A percentile compares a stretch with the other conserved stretches of the same genome.
These are phyloP conservation scores for Tribolium madens DNA, from an alignment of 1,140 invertebrate genomes.

Conservation along the genomic window DNA sequence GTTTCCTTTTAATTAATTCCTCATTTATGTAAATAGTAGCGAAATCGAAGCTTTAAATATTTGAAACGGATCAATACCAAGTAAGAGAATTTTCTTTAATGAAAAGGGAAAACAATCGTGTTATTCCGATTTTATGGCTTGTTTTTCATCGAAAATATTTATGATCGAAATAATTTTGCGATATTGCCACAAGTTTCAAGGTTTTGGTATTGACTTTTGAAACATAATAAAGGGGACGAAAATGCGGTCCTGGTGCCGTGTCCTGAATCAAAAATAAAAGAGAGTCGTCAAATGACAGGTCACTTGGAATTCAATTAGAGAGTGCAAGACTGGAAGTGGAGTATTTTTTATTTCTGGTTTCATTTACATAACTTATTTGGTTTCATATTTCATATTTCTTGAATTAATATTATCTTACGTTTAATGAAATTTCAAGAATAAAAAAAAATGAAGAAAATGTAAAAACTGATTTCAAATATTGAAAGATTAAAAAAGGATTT, in stretches of 20 bases:
- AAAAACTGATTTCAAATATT: too few relatives aligned
- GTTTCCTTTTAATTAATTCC: background rate
- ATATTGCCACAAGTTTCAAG: background rate
- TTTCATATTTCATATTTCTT: too few relatives aligned
- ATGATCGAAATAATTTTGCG: too few relatives aligned
- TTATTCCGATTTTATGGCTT: background rate
- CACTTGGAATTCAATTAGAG: background rate
- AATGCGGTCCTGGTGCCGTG: background rate
- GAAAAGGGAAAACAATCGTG: background rate
- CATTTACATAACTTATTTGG: background rate
- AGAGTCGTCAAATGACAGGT: background rate
- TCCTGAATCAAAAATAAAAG: background rate
- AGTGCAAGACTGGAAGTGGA: background rate
- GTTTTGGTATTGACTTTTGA: background rate
- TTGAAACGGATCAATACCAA: too few relatives aligned
- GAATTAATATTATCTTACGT: too few relatives aligned
- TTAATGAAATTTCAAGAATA: too few relatives aligned
- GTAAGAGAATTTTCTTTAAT: too few relatives aligned
- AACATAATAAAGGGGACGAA: background rate
- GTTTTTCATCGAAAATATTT: conserved; percentile 20
- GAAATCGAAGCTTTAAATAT: background rate
- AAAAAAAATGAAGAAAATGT: too few relatives aligned
- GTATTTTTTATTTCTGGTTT: background rate
- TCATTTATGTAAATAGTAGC: background rate
- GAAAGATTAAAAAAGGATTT: too few relatives aligned